Percentiles rank a stretch among this genome's conserved stretches.
These are phyloP conservation scores for Phrynosoma platyrhinos DNA, from an alignment of 2,113 vertebrate genomes.

Conservation along the genomic window DNA sequence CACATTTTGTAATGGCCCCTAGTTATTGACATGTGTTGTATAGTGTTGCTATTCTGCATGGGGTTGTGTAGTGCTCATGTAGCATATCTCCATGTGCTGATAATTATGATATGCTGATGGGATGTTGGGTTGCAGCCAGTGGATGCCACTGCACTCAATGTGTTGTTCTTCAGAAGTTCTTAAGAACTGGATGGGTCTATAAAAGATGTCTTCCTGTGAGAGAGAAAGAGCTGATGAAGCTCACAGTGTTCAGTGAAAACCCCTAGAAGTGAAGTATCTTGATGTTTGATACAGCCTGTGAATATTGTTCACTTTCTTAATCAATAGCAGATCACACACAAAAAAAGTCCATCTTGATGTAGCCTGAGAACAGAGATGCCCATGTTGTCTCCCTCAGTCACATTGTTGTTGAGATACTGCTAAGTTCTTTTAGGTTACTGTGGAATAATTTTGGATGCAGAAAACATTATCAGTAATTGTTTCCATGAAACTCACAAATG, in stretches of 20 bases:
- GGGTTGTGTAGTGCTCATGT: too few relatives aligned
- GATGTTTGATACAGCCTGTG: neutral
- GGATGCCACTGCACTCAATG: too few relatives aligned
- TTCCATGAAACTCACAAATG: conserved; percentile 50
- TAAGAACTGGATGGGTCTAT: too few relatives aligned
- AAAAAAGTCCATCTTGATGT: neutral
- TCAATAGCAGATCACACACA: neutral
- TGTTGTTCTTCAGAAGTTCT: too few relatives aligned
- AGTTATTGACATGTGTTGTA: too few relatives aligned
- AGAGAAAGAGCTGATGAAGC: neutral
- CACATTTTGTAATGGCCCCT: too few relatives aligned
- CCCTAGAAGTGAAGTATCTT: neutral
- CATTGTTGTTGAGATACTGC: neutral
- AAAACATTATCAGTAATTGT: conserved; percentile 14
- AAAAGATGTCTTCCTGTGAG: neutral
- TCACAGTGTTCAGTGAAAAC: neutral
- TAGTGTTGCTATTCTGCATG: too few relatives aligned
- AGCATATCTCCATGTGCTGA: too few relatives aligned
- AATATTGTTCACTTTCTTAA: neutral
- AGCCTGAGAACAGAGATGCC: neutral
- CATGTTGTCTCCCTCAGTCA: neutral
- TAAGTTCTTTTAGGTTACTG: too few relatives aligned
- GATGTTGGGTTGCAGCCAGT: too few relatives aligned
- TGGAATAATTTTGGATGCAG: conserved; percentile 13
- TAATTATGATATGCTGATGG: too few relatives aligned